Base-by-base conservation (phyloP, 2,113 vertebrate genomes). In the Brienomyrus brachyistius region DNA sequence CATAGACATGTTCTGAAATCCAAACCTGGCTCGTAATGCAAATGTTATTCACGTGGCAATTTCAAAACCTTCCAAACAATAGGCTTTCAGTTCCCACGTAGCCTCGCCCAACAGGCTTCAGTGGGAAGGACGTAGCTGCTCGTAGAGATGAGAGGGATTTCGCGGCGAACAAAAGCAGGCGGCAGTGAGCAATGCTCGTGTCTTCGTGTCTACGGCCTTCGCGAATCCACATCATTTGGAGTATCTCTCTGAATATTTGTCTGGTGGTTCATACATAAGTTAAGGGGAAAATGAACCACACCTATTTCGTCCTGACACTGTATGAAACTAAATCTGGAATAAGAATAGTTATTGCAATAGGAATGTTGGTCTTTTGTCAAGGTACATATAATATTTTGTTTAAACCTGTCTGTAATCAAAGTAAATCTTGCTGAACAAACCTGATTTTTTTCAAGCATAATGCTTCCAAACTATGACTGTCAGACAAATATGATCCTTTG, bases 81-180 rank as follows among this genome's bases (percentile, higher is more conserved):
- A 10, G 59, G 17, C 31, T 54, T 80, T 56, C 10, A 88, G 66
- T 80, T 74, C 31, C 21, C 85, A 48, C 9, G 21, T 13, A 27
- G 48, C 89, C 85, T 74, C 89, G 1, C 86, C 86, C 50, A 88
- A 51, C 45, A 54, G 82, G 56, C 51, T 84, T 62, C 27, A 59
- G 54, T 1, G 21, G 5, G 88, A 80, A 23, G 56, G 70, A 82
- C 8, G 45, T 10, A 54, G 27, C 19, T 23, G n/a, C 51, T 6
- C 50, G 0, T 45, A n/a, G 51, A 86, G 23, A 62, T 4, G 54
- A 45, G 35, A 62, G 23, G 19, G n/a, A 66, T 85, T 47, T 62
- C 54, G 48, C 40, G 23, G n/a, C 40, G 40, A 86, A 86, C 54
- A 86, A 66, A 66, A 70, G 23, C 43, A 52, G 45, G 15, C 4